These are phyloP conservation scores for Dolichomitus sp. DNA, from an alignment of 2,888 invertebrate genomes.

Conservation along the genomic window DNA sequence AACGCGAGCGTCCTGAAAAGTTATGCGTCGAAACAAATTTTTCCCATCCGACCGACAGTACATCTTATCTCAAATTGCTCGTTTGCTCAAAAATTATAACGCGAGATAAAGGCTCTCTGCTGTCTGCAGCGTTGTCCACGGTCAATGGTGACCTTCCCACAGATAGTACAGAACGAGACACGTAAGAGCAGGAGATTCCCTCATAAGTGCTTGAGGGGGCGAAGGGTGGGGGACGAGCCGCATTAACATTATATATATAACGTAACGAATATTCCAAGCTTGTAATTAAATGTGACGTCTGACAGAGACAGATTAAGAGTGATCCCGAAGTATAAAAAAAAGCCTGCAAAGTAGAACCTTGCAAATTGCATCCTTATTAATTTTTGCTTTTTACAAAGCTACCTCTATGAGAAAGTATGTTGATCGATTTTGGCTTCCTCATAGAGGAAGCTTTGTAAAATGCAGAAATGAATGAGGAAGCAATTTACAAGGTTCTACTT, in stretches of 20 bases:
- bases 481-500: no score
- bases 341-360: no score
- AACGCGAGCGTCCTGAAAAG: conserved; percentile 44
- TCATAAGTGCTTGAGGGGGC: not conserved
- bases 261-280: not conserved
- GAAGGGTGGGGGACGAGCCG: not conserved
- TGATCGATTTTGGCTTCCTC: no score
- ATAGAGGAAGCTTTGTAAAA: no score
- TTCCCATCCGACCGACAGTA: not conserved
- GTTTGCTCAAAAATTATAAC: conserved; percentile 44
- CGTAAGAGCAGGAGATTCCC: not conserved
- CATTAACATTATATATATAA: not conserved
- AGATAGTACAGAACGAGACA: not conserved
- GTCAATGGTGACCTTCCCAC: conserved; percentile 6
- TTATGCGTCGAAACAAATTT: not conserved
- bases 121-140: conserved; percentile 5
- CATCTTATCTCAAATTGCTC: conserved; percentile 15
- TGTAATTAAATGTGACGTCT: conserved; percentile 4
- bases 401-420: no score
- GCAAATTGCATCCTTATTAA: no score
- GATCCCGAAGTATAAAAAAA: not conserved
- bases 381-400: no score
- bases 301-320: not conserved
- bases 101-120: not conserved
- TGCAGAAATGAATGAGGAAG: no score